Conservation (phyloP, 2,113 vertebrate genomes). For the Pseudolaguvia tuberculata region DNA sequence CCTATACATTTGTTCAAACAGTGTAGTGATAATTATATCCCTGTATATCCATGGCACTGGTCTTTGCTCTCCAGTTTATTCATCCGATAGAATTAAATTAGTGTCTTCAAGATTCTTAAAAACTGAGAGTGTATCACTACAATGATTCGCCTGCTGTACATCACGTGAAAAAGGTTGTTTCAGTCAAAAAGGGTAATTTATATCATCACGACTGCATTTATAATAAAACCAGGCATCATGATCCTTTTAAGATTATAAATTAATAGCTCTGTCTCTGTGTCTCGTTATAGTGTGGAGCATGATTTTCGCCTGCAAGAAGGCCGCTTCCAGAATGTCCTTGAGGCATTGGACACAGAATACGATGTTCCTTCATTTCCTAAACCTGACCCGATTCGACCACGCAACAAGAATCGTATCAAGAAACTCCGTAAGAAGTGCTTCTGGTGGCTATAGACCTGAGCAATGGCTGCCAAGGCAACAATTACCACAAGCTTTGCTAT, state of each 20-base stretch:
- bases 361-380: constrained; percentile 61
- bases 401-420: constrained; percentile 77
- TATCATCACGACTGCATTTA: background rate
- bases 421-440: constrained; percentile 95
- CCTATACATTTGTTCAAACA: too few species aligned
- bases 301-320: constrained; percentile 94
- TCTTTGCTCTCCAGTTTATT: background rate
- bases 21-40: too few species aligned
- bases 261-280: constrained; percentile 16
- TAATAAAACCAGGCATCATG: background rate
- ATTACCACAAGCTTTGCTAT: constrained; percentile 10
- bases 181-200: background rate
- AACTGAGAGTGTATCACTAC: constrained; percentile 8
- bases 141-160: background rate
- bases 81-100: background rate
- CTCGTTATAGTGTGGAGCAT: constrained; percentile 80
- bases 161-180: background rate
- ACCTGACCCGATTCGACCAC: constrained; percentile 43
- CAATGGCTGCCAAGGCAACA: background rate
- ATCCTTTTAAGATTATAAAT: constrained; percentile 13
- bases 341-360: constrained; percentile 75
- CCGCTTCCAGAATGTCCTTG: constrained; percentile 79
- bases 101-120: constrained; percentile 8
- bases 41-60: too few species aligned
- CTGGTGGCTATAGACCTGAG: constrained; percentile 80